phyloP scores from a whole-genome alignment of 2,797 vertebrate genomes.

The Rhinichthys osculus region DNA sequence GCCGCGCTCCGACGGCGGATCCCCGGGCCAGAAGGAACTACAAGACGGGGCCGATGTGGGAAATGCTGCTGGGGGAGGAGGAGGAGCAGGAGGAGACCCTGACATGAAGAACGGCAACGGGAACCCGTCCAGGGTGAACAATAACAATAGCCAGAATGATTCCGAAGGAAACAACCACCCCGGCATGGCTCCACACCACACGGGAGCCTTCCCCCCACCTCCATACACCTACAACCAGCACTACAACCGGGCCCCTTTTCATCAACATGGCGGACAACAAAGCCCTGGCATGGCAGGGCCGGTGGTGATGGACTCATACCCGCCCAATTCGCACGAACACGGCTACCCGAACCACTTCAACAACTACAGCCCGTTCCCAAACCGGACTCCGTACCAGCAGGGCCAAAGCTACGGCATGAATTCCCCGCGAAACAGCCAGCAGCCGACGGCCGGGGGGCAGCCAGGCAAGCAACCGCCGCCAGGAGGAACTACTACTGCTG shows the following conservation, averaged over 20 bases:
- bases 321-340: conserved; percentile 90
- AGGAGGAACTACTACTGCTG: conserved; percentile 76
- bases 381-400: conserved; percentile 87
- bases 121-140: conserved; percentile 83
- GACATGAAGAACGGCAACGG: conserved; percentile 96
- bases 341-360: conserved; percentile 95
- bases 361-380: conserved; percentile 89
- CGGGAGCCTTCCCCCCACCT: conserved; percentile 82
- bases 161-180: conserved; percentile 79
- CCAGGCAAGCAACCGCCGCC: conserved; percentile 82
- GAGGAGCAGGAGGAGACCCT: conserved; percentile 84
- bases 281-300: conserved; percentile 91
- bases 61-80: conserved; percentile 78
- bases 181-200: conserved; percentile 80
- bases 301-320: conserved; percentile 86
- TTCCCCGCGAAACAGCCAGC: conserved; percentile 86
- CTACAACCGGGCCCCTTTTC: conserved; percentile 89
- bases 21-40: conserved; percentile 86
- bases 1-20: conserved; percentile 77
- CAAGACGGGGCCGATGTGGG: conserved; percentile 90
- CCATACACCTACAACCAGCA: conserved; percentile 73
- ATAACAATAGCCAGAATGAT: conserved; percentile 83
- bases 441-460: conserved; percentile 86
- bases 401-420: conserved; percentile 91
- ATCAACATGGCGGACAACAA: conserved; percentile 96